These are phyloP conservation scores for Ophiothrix spiculata DNA, from an alignment of 35 echinoderm and acorn worm genomes.

Conservation along the genomic window DNA sequence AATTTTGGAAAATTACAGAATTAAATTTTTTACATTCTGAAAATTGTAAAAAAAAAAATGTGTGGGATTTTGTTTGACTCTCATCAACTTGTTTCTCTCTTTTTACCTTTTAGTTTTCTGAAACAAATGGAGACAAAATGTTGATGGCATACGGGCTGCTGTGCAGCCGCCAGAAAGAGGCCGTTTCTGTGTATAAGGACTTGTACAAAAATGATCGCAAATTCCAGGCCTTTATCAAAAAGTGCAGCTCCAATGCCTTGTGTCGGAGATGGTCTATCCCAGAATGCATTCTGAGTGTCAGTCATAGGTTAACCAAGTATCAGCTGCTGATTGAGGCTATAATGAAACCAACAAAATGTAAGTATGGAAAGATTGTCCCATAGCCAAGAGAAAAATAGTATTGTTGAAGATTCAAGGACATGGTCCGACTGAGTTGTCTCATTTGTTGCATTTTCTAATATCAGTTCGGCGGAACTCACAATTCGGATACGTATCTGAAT, in stretches of 20 bases:
- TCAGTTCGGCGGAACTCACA: too few species aligned
- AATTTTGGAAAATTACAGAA: too few species aligned
- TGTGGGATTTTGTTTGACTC: not conserved
- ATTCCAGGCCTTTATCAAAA: constrained; percentile 98
- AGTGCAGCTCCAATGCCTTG: constrained; percentile 93
- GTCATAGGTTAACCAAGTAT: constrained; percentile 91
- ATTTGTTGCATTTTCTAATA: too few species aligned
- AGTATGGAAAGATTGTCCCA: too few species aligned
- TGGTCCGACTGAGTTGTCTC: too few species aligned
- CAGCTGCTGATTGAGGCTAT: constrained; percentile 92
- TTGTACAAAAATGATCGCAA: constrained; percentile 86
- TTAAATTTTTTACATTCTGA: too few species aligned
- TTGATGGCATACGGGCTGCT: constrained; percentile 66
- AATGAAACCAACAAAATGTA: constrained; percentile 90
- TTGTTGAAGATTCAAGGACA: too few species aligned
- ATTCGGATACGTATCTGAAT: too few species aligned
- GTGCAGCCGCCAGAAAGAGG: constrained; percentile 89
- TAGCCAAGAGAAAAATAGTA: too few species aligned
- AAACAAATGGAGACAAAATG: constrained; percentile 77
- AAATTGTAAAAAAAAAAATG: not conserved
- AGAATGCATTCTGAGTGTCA: constrained; percentile 90
- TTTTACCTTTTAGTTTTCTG: constrained; percentile 69
- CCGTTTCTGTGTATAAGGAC: constrained; percentile 87
- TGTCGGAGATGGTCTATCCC: constrained; percentile 96
- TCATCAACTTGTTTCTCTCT: constrained; percentile 9